phyloP scores from a whole-genome alignment of 2,797 vertebrate species.

The Hippopotamyrus pictus region DNA sequence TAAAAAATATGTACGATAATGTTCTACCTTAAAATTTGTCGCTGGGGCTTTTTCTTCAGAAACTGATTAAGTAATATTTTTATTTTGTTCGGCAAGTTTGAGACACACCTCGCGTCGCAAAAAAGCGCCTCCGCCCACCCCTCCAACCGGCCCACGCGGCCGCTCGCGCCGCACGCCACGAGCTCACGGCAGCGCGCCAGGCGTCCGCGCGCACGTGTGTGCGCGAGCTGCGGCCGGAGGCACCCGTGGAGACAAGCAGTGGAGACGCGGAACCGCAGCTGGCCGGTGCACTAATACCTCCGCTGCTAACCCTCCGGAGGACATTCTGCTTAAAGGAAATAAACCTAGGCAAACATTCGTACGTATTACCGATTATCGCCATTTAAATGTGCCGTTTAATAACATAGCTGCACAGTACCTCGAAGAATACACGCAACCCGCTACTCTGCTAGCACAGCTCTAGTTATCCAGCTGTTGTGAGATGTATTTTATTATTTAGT shows the following conservation, averaged over 20 bases:
- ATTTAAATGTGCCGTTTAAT: background rate
- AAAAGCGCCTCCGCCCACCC: background rate
- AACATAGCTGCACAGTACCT: background rate
- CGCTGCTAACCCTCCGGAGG: background rate
- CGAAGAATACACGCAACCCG: background rate
- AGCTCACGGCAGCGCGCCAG: background rate
- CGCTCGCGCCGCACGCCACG: background rate
- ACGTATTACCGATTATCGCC: background rate
- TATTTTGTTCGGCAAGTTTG: background rate
- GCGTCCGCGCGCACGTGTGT: background rate
- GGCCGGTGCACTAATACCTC: background rate
- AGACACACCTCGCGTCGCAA: background rate
- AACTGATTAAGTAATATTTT: background rate
- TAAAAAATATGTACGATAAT: background rate
- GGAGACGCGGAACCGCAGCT: background rate
- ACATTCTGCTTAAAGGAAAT: background rate
- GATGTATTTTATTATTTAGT: background rate
- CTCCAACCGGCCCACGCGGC: background rate
- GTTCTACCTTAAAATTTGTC: background rate
- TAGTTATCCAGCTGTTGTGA: background rate
- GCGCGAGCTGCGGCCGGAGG: constrained; percentile 3
- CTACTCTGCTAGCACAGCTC: background rate
- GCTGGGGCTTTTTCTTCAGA: background rate
- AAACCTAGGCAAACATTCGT: background rate
- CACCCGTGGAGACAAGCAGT: background rate